These are phyloP conservation scores for Drosophila peninsularis DNA, from an alignment of 2,888 invertebrate genomes.

Conservation along the genomic window DNA sequence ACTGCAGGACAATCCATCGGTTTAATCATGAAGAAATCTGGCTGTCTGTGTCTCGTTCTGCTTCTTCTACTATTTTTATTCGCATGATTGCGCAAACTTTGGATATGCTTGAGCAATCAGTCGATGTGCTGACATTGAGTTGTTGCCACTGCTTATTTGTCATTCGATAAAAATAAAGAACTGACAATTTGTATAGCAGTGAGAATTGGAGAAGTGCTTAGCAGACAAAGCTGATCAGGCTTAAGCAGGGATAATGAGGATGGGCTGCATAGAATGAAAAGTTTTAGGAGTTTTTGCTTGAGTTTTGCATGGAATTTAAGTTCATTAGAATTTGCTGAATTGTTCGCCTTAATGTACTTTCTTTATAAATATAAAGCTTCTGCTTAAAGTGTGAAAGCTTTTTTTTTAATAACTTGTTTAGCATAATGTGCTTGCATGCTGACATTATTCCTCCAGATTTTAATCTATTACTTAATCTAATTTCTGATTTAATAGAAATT, in stretches of 20 bases:
- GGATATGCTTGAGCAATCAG: constrained; percentile 35
- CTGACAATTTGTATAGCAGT: constrained; percentile 2
- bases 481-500: no score
- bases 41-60: constrained; percentile 24
- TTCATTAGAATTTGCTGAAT: neutral
- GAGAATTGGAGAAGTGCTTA: neutral
- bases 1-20: constrained; percentile 23
- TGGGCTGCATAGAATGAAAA: neutral
- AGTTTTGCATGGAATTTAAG: neutral
- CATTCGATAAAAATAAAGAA: constrained; percentile 19
- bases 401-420: no score
- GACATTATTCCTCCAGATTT: no score
- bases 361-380: no score
- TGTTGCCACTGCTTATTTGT: constrained; percentile 33
- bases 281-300: neutral
- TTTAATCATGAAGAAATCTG: constrained; percentile 55
- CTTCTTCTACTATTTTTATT: constrained; percentile 9
- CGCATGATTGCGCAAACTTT: constrained; percentile 50
- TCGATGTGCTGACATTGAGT: constrained; percentile 51
- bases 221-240: neutral
- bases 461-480: no score
- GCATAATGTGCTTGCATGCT: no score
- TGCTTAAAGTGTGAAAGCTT: neutral
- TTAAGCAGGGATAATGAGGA: neutral
- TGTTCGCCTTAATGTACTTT: no score